phyloP scores from a whole-genome alignment of 1,140 invertebrate genomes.

The Mya arenaria region DNA sequence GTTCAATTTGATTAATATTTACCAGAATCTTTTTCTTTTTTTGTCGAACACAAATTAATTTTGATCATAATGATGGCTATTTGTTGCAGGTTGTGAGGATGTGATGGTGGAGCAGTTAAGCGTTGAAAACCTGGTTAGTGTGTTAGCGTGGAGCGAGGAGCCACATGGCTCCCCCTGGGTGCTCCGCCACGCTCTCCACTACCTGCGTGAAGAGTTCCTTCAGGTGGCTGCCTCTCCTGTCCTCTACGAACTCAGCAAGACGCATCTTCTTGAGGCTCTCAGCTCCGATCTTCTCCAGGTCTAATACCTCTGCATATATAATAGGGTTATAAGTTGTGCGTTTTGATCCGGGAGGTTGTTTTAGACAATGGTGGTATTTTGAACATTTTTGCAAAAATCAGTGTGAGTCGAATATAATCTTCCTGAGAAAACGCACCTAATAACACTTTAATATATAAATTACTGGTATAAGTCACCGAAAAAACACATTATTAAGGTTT shows the following conservation, averaged over 20 bases:
- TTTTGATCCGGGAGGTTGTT: background rate
- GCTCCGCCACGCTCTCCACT: constrained; percentile 91
- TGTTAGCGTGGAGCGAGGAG: constrained; percentile 90
- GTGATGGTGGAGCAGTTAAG: constrained; percentile 93
- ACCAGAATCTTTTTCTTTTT: too few species aligned
- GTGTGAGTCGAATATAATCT: too few species aligned
- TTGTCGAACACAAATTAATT: too few species aligned
- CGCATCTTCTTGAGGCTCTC: constrained; percentile 90
- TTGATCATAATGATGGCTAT: too few species aligned
- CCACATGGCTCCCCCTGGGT: constrained; percentile 96
- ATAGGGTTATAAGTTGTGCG: background rate
- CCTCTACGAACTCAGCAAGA: constrained; percentile 90
- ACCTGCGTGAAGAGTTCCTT: constrained; percentile 92
- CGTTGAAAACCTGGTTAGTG: constrained; percentile 87
- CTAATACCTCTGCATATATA: background rate
- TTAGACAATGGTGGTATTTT: background rate
- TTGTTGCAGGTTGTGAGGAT: constrained; percentile 94
- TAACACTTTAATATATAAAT: too few species aligned
- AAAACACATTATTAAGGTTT: background rate
- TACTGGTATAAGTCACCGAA: too few species aligned
- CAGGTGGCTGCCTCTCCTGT: constrained; percentile 86
- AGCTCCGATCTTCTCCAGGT: constrained; percentile 94
- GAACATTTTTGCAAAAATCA: background rate
- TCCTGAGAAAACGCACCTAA: too few species aligned
- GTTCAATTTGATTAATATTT: too few species aligned